These are phyloP conservation scores for Pipistrellus pipistrellus DNA, from an alignment of 2,797 vertebrate genomes.

Conservation along the genomic window DNA sequence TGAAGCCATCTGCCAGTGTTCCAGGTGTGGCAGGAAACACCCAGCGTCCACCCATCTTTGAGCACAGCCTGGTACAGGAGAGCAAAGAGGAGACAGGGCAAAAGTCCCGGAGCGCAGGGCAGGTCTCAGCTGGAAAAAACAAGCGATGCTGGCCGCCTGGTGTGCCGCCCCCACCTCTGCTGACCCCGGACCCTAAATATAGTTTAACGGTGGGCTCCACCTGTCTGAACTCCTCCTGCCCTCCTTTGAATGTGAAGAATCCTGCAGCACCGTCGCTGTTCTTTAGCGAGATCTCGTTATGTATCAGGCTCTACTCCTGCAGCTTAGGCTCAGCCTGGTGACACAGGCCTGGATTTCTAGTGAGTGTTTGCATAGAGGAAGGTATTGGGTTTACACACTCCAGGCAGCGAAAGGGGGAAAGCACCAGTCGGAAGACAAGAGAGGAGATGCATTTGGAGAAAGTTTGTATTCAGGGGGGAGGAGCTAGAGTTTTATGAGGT, in stretches of 20 bases:
- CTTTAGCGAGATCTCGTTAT: neutral
- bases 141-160: neutral
- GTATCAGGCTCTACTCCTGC: neutral
- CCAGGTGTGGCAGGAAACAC: neutral
- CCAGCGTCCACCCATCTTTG: neutral
- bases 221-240: neutral
- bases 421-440: neutral
- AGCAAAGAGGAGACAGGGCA: neutral
- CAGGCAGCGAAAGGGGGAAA: neutral
- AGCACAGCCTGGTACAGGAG: neutral
- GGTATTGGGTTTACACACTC: neutral
- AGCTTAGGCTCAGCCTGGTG: neutral
- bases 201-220: neutral
- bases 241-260: neutral
- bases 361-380: neutral
- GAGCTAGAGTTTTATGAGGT: neutral
- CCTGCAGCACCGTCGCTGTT: neutral
- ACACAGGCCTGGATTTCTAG: constrained; percentile 6
- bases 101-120: neutral
- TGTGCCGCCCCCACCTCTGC: neutral
- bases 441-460: neutral
- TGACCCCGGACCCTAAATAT: neutral
- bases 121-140: neutral
- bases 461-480: neutral
- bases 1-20: neutral